Conservation (phyloP, 2,888 invertebrate genomes). For the Germaria angustata region DNA sequence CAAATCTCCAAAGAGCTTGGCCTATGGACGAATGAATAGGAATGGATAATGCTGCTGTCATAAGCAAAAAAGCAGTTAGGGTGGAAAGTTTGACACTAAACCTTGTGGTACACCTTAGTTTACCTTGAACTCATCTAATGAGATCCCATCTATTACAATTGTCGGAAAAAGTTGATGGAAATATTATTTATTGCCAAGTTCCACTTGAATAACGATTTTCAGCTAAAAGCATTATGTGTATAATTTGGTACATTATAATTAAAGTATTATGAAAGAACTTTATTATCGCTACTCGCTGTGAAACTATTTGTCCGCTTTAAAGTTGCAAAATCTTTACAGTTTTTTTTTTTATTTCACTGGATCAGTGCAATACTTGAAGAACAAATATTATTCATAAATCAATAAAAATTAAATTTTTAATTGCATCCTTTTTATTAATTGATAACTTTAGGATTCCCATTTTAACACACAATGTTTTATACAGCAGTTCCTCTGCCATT, state of each 20-base stretch:
- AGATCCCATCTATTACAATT: no score
- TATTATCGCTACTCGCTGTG: background rate
- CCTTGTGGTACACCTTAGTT: no score
- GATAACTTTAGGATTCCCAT: background rate
- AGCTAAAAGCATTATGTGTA: no score
- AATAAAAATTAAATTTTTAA: constrained; percentile 37
- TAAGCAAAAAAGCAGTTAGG: no score
- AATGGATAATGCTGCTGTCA: no score
- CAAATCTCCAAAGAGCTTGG: no score
- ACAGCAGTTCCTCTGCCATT: background rate
- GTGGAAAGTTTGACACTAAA: no score
- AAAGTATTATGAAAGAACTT: background rate
- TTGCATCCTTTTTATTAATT: constrained; percentile 42
- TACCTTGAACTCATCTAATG: no score
- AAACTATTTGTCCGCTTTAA: background rate
- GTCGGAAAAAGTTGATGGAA: no score
- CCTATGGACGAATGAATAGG: no score
- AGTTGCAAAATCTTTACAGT: background rate
- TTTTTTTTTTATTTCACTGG: background rate
- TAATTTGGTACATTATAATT: background rate
- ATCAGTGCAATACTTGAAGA: background rate
- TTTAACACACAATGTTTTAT: background rate
- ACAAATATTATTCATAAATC: constrained; percentile 7
- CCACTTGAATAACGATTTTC: no score
- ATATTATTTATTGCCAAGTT: no score